A percentile compares a stretch with the other conserved stretches of the same genome.
phyloP scores from a whole-genome alignment of 2,888 invertebrate genomes.

The Marasmarcha lunaedactyla region DNA sequence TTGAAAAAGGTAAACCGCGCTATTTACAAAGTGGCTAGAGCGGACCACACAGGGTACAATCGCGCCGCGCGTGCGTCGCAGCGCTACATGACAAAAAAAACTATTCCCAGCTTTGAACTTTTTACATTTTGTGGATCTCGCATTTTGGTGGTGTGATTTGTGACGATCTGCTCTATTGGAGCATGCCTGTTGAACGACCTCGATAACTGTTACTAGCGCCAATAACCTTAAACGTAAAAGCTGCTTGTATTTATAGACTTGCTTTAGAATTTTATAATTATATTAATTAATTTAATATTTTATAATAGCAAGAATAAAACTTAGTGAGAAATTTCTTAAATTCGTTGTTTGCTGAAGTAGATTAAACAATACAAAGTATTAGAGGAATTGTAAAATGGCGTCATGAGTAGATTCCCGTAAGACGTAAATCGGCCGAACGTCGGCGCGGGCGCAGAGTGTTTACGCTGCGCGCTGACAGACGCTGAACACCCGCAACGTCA shows the following conservation, averaged over 20 bases:
- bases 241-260: too few species aligned
- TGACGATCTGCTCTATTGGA: conserved; percentile 67
- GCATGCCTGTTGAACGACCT: conserved; percentile 39
- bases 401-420: conserved; percentile 30
- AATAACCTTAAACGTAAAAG: too few species aligned
- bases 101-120: conserved; percentile 62
- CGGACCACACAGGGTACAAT: conserved; percentile 69
- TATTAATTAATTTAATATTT: too few species aligned
- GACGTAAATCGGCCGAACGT: conserved; percentile 38
- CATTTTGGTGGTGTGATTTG: conserved; percentile 69
- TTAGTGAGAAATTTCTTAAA: too few species aligned
- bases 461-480: conserved; percentile 29
- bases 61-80: conserved; percentile 67
- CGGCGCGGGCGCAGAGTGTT: conserved; percentile 31
- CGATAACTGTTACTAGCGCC: neutral
- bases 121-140: conserved; percentile 63
- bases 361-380: conserved; percentile 5
- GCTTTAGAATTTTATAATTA: too few species aligned
- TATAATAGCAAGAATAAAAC: too few species aligned
- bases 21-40: conserved; percentile 71
- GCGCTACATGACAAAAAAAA: conserved; percentile 53
- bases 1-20: conserved; percentile 71
- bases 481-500: conserved; percentile 2
- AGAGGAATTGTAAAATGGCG: conserved; percentile 9
- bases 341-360: too few species aligned